Conservation (phyloP, 1,140 invertebrate species). For the Sminthurides bifidus region DNA sequence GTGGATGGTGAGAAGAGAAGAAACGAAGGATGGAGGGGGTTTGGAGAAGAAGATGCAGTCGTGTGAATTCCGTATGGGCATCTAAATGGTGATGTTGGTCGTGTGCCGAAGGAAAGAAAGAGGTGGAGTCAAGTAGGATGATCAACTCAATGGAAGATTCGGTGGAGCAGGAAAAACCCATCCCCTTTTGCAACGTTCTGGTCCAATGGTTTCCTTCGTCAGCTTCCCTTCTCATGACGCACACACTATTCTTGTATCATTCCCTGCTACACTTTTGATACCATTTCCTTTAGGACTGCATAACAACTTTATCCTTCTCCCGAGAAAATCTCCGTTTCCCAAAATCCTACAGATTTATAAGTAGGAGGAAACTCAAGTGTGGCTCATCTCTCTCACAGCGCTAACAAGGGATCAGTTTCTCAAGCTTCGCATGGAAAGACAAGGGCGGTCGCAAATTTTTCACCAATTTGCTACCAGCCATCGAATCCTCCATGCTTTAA, state of each 20-base stretch:
- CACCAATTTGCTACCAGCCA: too few species aligned
- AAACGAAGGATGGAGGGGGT: background rate
- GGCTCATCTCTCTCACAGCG: too few species aligned
- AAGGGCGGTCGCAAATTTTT: too few species aligned
- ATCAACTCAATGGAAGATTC: conserved; percentile 11
- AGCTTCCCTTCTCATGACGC: conserved; percentile 25
- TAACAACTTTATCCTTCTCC: conserved; percentile 1
- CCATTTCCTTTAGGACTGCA: conserved; percentile 1
- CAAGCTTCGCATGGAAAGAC: too few species aligned
- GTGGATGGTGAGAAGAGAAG: conserved; percentile 6
- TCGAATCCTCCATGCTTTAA: too few species aligned
- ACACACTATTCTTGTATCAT: conserved; percentile 6
- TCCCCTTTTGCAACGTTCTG: conserved; percentile 22
- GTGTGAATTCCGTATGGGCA: background rate
- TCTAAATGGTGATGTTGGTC: conserved; percentile 6
- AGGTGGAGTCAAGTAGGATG: background rate
- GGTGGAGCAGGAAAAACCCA: conserved; percentile 11
- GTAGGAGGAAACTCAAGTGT: background rate
- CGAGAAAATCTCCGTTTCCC: background rate
- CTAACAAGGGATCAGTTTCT: too few species aligned
- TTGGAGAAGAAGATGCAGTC: background rate
- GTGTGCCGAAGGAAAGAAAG: background rate
- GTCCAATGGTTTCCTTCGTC: conserved; percentile 26
- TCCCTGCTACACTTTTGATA: conserved; percentile 1
- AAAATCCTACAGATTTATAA: background rate